Base-by-base conservation (phyloP, 2,113 vertebrate species). In the Agelaius phoeniceus region DNA sequence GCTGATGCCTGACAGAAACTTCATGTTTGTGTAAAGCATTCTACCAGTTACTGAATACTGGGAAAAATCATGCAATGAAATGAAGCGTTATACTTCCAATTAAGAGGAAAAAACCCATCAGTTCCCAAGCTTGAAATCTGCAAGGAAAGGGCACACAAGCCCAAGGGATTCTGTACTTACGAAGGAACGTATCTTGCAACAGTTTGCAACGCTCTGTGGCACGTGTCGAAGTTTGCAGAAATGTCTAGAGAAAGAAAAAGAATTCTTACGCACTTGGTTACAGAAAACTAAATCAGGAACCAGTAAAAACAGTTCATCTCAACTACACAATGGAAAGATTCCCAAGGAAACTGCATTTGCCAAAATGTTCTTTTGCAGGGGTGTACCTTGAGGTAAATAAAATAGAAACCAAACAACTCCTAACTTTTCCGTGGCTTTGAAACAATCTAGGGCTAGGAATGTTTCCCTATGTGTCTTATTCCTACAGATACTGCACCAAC, bases 161-260 rank as follows among this genome's bases (percentile, higher is more conserved):
- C 11, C 77, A 65, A 0, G 0, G 17, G 52, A 72, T 57, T 6
- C 37, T 35, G 94, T 95, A 99, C 99, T 99, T 98, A 99, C 99
- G 98, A 99, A 95, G 99, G 99, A 79, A 99, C 99, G 1, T 99
- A 99, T 99, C 97, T 98, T 81, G 97, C 93, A 96, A 99, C 98
- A 87, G 99, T 97, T 94, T 99, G 99, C 90, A 99, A 71, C 2
- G 99, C 99, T 97, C 98, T 98, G 33, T 99, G 99, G 97, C 99
- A 99, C 2, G 97, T 98, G 73, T 98, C 91, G 33, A 99, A 99
- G 95, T 96, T 98, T 91, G 97, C 98, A 87, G 98, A 97, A 33
- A 99, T 94, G 87, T 98, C 99, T 99, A 75, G 5, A 97, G 83
- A 68, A 89, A 95, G 31, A 71, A 85, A 59, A 90, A 13, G 14